Percentiles rank a stretch among this genome's conserved stretches.
Conservation (phyloP, 2,113 vertebrate genomes). For the Forbesichthys agassizii region DNA sequence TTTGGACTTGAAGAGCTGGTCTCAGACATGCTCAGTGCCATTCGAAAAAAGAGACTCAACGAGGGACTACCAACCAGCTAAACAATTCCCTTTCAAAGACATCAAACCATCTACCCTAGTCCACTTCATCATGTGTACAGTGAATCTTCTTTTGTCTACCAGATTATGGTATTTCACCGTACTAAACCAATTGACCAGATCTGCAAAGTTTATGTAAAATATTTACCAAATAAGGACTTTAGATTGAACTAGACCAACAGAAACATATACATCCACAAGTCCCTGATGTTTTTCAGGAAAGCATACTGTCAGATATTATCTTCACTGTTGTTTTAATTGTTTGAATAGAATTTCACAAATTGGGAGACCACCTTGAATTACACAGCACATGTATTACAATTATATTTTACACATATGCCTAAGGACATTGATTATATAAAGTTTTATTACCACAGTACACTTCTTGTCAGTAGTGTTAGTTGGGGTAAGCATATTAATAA, state of each 20-base stretch:
- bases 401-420: neutral
- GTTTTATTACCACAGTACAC: constrained; percentile 8
- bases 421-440: constrained; percentile 24
- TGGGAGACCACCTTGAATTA: constrained; percentile 13
- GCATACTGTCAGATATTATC: constrained; percentile 52
- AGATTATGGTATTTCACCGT: constrained; percentile 29
- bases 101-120: constrained; percentile 39
- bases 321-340: constrained; percentile 57
- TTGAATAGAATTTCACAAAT: constrained; percentile 37
- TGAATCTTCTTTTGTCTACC: neutral
- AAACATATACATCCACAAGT: neutral
- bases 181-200: constrained; percentile 10
- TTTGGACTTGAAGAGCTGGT: constrained; percentile 73
- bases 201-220: neutral
- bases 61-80: constrained; percentile 64
- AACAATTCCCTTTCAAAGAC: constrained; percentile 29
- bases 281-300: constrained; percentile 71
- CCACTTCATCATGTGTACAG: constrained; percentile 29
- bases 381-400: neutral
- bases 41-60: constrained; percentile 61
- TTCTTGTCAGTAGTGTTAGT: constrained; percentile 57
- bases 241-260: neutral
- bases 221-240: constrained; percentile 11
- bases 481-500: constrained; percentile 38
- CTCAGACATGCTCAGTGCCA: constrained; percentile 69